Conservation (phyloP, 2,797 vertebrate species). For the Bovichtus diacanthus region DNA sequence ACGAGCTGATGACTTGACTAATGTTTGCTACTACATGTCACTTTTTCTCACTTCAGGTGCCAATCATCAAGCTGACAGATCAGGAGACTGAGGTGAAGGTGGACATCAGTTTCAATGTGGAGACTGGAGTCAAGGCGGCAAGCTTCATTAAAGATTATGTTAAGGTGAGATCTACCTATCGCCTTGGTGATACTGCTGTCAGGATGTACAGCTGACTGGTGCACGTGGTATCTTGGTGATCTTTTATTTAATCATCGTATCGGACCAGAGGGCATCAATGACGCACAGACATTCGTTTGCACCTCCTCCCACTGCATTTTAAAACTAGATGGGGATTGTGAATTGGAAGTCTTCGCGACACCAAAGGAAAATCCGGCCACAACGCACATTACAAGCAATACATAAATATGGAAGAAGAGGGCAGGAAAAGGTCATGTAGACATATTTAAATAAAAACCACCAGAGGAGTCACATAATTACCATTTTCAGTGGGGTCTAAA, state of each 20-base stretch:
- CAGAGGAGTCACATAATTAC: conserved; percentile 58
- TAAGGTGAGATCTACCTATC: conserved; percentile 84
- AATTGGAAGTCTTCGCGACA: neutral
- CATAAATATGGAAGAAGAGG: conserved; percentile 6
- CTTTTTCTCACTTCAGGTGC: conserved; percentile 86
- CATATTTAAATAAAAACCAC: conserved; percentile 45
- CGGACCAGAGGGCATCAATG: neutral
- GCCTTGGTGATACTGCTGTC: neutral
- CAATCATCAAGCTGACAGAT: conserved; percentile 98
- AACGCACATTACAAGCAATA: neutral
- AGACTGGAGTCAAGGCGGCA: conserved; percentile 97
- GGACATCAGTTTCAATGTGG: conserved; percentile 99
- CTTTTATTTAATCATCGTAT: neutral
- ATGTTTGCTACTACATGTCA: conserved; percentile 1
- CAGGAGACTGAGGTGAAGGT: conserved; percentile 98
- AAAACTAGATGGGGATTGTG: neutral
- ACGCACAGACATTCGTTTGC: neutral
- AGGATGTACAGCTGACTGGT: neutral
- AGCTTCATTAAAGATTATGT: conserved; percentile 96
- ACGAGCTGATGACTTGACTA: neutral
- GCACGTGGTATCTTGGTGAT: neutral
- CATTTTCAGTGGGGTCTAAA: conserved; percentile 59
- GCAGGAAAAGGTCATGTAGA: conserved; percentile 27
- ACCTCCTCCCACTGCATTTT: neutral
- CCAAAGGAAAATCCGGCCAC: neutral